Evolutionary conservation across 1,140 invertebrate genomes (phyloP).

Genomic region (Trinorchestia longiramus): DNA sequence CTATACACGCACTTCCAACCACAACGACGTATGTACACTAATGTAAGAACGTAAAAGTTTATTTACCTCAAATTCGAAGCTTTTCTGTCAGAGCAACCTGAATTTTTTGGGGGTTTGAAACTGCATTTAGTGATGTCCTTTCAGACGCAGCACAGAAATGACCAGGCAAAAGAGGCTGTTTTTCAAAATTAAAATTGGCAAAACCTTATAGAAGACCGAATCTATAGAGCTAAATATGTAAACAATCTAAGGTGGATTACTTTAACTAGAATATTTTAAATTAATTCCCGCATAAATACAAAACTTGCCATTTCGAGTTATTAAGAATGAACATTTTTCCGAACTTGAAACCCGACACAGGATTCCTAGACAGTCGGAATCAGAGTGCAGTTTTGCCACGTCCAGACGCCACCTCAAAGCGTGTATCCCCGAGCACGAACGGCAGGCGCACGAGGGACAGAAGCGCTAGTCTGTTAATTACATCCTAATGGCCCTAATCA

Average conservation of each 20-base stretch:
- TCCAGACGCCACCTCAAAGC: neutral
- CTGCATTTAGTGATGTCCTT: neutral
- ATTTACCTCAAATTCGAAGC: neutral
- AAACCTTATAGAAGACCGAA: too few relatives aligned
- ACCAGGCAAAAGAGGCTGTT: neutral
- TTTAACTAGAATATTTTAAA: too few relatives aligned
- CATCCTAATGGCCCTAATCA: neutral
- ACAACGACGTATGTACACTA: neutral
- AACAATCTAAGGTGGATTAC: too few relatives aligned
- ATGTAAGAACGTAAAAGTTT: neutral
- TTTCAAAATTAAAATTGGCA: too few relatives aligned
- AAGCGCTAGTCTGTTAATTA: neutral
- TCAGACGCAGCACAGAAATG: neutral
- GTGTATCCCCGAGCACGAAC: neutral
- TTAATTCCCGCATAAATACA: neutral
- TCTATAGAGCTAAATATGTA: too few relatives aligned
- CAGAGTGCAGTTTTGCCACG: too few relatives aligned
- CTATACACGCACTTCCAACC: neutral
- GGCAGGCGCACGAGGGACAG: neutral
- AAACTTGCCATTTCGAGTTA: neutral
- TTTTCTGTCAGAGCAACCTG: neutral
- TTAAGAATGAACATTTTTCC: neutral
- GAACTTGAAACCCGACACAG: neutral
- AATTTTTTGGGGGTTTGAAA: neutral
- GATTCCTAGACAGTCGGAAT: neutral